Evolutionary conservation across 2,888 invertebrate genomes (phyloP).

Genomic region (Drosophila stalkeri): DNA sequence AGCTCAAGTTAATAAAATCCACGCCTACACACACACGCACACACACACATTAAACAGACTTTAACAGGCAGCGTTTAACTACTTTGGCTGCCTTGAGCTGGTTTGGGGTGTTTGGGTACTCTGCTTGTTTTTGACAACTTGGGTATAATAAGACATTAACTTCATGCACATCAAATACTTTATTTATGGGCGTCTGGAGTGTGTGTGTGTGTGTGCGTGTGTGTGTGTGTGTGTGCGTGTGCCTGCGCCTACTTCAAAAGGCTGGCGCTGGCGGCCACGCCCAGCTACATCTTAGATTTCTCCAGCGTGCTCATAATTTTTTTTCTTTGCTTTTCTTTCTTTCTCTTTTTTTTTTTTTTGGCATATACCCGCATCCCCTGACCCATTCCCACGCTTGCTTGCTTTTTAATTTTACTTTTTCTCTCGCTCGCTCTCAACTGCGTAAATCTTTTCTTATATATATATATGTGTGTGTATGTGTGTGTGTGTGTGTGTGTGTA

Average conservation of each 20-base stretch:
- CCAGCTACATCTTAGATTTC: conserved; percentile 68
- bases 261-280: conserved; percentile 66
- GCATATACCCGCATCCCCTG: conserved; percentile 6
- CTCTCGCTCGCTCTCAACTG: conserved; percentile 9
- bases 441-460: conserved; percentile 60
- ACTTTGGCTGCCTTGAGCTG: conserved; percentile 28
- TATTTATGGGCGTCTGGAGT: conserved; percentile 78
- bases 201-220: conserved; percentile 23
- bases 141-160: conserved; percentile 82
- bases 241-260: conserved; percentile 71
- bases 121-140: conserved; percentile 81
- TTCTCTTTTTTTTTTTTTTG: conserved; percentile 9
- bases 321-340: conserved; percentile 14
- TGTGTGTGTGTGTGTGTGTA: conserved; percentile 6
- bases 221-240: conserved; percentile 45
- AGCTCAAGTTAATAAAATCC: conserved; percentile 75
- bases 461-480: background rate
- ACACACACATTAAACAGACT: conserved; percentile 63
- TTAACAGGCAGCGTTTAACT: conserved; percentile 62
- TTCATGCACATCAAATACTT: conserved; percentile 82
- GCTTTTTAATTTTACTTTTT: conserved; percentile 72
- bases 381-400: conserved; percentile 60
- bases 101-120: conserved; percentile 16
- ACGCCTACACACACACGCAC: conserved; percentile 21
- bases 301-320: conserved; percentile 72